Evolutionary conservation across 2,113 vertebrate genomes (phyloP), one percentile per base, ranked within the genome.

Genomic region (Catagonus wagneri): DNA sequence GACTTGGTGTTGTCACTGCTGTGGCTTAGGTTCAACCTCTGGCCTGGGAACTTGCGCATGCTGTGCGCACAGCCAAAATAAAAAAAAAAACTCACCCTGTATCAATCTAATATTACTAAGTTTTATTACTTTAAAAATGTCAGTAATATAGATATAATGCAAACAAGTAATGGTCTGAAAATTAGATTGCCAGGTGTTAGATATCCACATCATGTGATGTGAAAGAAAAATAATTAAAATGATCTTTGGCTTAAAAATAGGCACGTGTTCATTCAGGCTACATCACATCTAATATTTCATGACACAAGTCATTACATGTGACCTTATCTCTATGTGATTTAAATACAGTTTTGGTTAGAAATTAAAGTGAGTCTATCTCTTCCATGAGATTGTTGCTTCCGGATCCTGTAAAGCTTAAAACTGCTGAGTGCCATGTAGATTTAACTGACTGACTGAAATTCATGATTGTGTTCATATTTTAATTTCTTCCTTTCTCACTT

Each of bases 161-260:
- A 66, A 96, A 58, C 3, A 50, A 1, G 2, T n/a, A 68, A 79
- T 25, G 36, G 44, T 79, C 54, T 96, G 74, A 93, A 94, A 89
- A 78, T 78, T 85, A 89, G 89, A 78, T 63, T 63, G 75, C 11
- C 50, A 20, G 8, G 75, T 61, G 4, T 89, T 65, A 83, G 32
- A 90, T 68, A 83, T 29, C 63, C 17, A 54, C 4, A 78, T 66
- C 17, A 60, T 7, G 34, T 44, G 34, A 83, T 29, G 65, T 12
- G 16, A 90, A 83, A 89, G 25, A 92, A 95, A 89, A 92, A 85
- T 80, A 58, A 94, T 61, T 86, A 71, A 84, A 86, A 89, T 84
- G 3, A 54, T 25, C 80, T 23, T 68, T 95, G 80, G 19, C 25
- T 78, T 93, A 83, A 85, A 97, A 89, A 81, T 9, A 79, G 58